These are phyloP conservation scores for Choloepus hoffmanni DNA, from an alignment of 2,113 vertebrate species.

Conservation along the genomic window DNA sequence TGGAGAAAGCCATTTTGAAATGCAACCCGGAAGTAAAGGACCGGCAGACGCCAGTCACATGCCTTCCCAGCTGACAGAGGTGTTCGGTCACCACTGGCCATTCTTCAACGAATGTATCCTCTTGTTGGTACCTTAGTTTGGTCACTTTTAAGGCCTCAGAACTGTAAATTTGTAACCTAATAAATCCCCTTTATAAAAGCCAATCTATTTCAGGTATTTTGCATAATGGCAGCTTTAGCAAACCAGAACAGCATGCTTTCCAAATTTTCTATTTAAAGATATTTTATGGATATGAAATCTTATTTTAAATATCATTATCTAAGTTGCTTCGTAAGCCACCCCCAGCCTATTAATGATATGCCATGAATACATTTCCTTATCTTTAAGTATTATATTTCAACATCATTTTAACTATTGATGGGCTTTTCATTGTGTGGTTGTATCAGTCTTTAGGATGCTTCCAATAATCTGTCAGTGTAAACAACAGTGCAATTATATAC, in stretches of 20 bases:
- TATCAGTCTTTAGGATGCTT: background rate
- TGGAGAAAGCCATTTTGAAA: too few species aligned
- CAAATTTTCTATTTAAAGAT: background rate
- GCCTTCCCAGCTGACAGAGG: too few species aligned
- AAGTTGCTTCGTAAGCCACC: background rate
- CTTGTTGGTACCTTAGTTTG: too few species aligned
- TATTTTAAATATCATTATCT: slow-evolving; percentile 9
- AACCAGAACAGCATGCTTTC: background rate
- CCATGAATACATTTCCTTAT: background rate
- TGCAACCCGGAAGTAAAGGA: too few species aligned
- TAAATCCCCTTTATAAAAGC: too few species aligned
- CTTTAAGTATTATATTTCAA: slow-evolving; percentile 41
- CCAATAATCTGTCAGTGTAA: slow-evolving; percentile 18
- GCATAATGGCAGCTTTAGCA: too few species aligned
- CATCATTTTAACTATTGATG: background rate
- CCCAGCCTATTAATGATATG: background rate
- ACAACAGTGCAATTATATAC: background rate
- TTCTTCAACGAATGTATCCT: too few species aligned
- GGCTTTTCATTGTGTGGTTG: background rate
- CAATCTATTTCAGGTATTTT: too few species aligned
- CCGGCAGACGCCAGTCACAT: too few species aligned
- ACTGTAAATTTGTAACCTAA: too few species aligned
- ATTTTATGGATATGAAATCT: background rate
- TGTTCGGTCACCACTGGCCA: too few species aligned
- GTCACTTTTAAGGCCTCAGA: too few species aligned